These are phyloP conservation scores for Percopsis transmontana DNA, from an alignment of 2,113 vertebrate species.

Conservation along the genomic window DNA sequence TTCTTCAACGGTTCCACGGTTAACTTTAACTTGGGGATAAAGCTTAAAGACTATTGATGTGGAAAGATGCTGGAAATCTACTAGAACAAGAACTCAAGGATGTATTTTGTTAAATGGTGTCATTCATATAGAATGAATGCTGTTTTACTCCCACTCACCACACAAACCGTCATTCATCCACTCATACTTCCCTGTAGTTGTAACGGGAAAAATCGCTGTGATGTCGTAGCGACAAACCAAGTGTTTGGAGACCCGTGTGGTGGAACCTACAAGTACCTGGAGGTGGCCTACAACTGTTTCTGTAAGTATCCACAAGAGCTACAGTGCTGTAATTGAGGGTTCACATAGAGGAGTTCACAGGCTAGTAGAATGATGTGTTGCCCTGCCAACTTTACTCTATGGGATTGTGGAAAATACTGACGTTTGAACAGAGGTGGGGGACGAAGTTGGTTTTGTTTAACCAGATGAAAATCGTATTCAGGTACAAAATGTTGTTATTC, in stretches of 20 bases:
- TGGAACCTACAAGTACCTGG: slow-evolving; percentile 44
- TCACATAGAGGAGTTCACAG: no score
- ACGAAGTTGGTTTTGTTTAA: no score
- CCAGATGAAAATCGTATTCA: no score
- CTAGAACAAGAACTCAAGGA: no score
- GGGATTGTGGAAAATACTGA: no score
- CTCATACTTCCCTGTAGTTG: background rate
- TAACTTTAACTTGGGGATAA: no score
- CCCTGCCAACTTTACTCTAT: no score
- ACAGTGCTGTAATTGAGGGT: no score
- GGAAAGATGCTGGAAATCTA: background rate
- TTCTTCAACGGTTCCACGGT: background rate
- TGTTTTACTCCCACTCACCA: no score
- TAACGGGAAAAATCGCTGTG: background rate
- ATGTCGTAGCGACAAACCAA: background rate
- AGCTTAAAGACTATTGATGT: background rate
- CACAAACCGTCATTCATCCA: background rate
- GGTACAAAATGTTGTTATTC: no score
- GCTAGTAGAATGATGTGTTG: no score
- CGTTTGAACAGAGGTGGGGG: no score
- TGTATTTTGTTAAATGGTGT: background rate
- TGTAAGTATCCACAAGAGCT: background rate
- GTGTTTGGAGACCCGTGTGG: background rate
- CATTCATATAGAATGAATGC: background rate
- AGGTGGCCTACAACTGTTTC: slow-evolving; percentile 43